Evolutionary conservation across 2,113 vertebrate genomes (phyloP).

Genomic region (Mus pahari): DNA sequence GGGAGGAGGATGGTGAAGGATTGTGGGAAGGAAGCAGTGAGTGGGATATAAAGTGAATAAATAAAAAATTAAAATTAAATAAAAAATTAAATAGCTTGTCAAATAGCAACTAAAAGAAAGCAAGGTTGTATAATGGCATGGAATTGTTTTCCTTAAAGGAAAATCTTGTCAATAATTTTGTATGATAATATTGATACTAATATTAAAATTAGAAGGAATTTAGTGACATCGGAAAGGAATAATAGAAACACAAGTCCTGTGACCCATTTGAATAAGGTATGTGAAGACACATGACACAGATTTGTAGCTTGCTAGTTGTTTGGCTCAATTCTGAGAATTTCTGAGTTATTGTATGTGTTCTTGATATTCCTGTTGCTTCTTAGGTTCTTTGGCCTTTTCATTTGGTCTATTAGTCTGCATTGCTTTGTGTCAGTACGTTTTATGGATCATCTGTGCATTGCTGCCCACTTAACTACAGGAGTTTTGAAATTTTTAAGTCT

Average conservation of each 20-base stretch:
- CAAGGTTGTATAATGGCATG: not conserved
- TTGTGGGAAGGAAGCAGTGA: no score
- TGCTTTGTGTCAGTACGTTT: constrained; percentile 65
- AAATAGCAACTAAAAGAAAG: not conserved
- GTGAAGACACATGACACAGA: no score
- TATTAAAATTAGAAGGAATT: constrained; percentile 10
- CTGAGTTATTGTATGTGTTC: not conserved
- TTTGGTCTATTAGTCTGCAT: constrained; percentile 60
- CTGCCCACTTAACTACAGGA: constrained; percentile 59
- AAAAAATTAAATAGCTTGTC: no score
- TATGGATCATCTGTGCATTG: constrained; percentile 54
- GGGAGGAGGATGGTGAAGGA: no score
- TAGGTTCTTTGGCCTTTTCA: constrained; percentile 40
- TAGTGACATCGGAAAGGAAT: not conserved
- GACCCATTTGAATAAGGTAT: not conserved
- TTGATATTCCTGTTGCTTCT: not conserved
- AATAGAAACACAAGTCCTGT: not conserved
- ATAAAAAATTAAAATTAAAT: no score
- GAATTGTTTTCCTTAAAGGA: not conserved
- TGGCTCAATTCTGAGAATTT: constrained; percentile 17
- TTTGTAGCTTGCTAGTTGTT: not conserved
- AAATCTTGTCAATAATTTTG: not conserved
- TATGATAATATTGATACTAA: not conserved
- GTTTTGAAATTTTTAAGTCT: constrained; percentile 71
- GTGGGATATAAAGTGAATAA: no score